Evolutionary conservation across 92 coral and sea anemone species (phyloP).

Genomic region (Galaxea fascicularis): DNA sequence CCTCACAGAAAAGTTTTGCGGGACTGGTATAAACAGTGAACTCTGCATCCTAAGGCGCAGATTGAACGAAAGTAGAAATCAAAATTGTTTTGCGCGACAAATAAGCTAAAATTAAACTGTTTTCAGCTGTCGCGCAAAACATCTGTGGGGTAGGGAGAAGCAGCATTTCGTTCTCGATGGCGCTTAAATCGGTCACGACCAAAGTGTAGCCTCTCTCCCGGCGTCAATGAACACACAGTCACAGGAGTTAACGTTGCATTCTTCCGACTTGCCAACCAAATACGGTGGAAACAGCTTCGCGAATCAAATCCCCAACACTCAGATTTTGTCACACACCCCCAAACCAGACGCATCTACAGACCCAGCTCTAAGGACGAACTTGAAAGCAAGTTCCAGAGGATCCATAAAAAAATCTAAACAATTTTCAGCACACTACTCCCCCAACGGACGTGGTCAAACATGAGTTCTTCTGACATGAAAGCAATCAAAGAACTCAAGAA

Average conservation of each 20-base stretch:
- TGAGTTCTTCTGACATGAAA: not conserved
- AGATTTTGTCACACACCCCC: not conserved
- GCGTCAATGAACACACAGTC: constrained; percentile 19
- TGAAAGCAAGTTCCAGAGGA: not conserved
- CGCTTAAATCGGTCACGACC: too few relatives aligned
- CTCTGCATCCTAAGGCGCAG: too few relatives aligned
- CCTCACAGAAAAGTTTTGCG: too few relatives aligned
- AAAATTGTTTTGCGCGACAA: too few relatives aligned
- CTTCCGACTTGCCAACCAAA: constrained; percentile 50
- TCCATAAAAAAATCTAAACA: constrained; percentile 19
- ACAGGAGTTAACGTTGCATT: constrained; percentile 10
- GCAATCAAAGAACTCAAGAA: constrained; percentile 18
- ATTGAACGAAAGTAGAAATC: too few relatives aligned
- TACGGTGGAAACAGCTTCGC: constrained; percentile 51
- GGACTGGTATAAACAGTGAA: too few relatives aligned
- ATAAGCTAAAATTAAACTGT: too few relatives aligned
- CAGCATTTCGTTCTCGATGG: too few relatives aligned
- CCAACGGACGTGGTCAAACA: constrained; percentile 41
- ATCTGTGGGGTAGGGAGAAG: too few relatives aligned
- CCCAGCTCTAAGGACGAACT: constrained; percentile 7
- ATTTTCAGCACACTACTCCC: not conserved
- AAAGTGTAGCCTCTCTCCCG: constrained; percentile 53
- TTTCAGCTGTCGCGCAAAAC: too few relatives aligned
- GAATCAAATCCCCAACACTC: not conserved
- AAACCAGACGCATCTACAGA: constrained; percentile 17